Conservation (phyloP, 2,888 invertebrate species). For the Blastobasis lacticolella region DNA sequence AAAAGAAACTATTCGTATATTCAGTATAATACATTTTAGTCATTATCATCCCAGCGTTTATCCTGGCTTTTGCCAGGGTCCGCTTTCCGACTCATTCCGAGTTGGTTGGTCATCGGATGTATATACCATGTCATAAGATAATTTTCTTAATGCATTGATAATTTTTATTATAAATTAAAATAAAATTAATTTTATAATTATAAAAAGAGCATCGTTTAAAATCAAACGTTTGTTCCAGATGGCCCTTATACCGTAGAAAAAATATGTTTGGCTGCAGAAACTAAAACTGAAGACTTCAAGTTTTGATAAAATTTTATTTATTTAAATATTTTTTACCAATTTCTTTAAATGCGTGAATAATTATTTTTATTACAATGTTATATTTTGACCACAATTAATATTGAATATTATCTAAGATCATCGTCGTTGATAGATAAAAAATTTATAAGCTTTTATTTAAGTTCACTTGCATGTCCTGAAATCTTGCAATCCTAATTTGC, state of each 20-base stretch:
- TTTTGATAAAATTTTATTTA: constrained; percentile 9
- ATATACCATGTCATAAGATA: too few relatives aligned
- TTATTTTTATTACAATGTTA: neutral
- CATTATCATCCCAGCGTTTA: too few relatives aligned
- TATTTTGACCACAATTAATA: too few relatives aligned
- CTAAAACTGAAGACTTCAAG: constrained; percentile 26
- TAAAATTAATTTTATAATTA: neutral
- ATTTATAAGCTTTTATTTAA: constrained; percentile 22
- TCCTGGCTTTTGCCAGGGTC: too few relatives aligned
- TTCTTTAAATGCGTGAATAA: neutral
- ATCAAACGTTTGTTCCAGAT: constrained; percentile 38
- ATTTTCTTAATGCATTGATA: too few relatives aligned
- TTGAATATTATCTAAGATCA: neutral
- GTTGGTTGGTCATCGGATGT: too few relatives aligned
- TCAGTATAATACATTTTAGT: too few relatives aligned
- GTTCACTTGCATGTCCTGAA: too few relatives aligned
- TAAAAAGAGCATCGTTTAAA: too few relatives aligned
- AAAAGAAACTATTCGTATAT: too few relatives aligned
- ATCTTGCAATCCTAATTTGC: too few relatives aligned
- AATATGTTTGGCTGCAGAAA: constrained; percentile 22
- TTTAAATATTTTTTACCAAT: neutral
- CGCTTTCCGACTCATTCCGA: too few relatives aligned
- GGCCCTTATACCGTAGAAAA: constrained; percentile 60
- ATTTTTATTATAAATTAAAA: neutral
- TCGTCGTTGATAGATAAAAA: constrained; percentile 33